Percentiles rank a stretch among this genome's conserved stretches.
These are phyloP conservation scores for Thereva unica DNA, from an alignment of 2,888 invertebrate species.

Conservation along the genomic window DNA sequence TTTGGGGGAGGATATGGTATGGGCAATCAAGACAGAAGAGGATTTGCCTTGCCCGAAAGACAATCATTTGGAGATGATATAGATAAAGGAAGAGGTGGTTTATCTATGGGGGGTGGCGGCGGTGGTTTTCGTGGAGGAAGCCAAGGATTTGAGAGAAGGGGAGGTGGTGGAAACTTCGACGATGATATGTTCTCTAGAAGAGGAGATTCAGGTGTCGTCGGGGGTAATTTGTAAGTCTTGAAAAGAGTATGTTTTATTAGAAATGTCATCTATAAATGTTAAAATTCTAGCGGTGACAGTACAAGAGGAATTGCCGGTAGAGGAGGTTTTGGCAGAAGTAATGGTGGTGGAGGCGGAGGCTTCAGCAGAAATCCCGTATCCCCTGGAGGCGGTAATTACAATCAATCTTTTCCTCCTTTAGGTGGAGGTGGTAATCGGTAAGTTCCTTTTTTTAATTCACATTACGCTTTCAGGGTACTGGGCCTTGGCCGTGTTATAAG, in stretches of 20 bases:
- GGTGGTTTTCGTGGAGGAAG: slow-evolving; percentile 31
- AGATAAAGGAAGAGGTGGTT: slow-evolving; percentile 44
- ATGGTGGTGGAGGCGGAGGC: slow-evolving; percentile 30
- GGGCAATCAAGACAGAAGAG: slow-evolving; percentile 43
- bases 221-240: slow-evolving; percentile 35
- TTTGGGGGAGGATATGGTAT: slow-evolving; percentile 38
- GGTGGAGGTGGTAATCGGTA: slow-evolving; percentile 50
- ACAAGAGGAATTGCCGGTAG: not conserved
- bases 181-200: slow-evolving; percentile 34
- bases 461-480: no score
- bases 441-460: slow-evolving; percentile 34
- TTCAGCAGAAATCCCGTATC: slow-evolving; percentile 37
- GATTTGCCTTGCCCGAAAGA: slow-evolving; percentile 43
- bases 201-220: slow-evolving; percentile 38
- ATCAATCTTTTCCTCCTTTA: slow-evolving; percentile 40
- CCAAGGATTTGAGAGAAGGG: slow-evolving; percentile 8
- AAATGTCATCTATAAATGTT: no score
- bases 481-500: no score
- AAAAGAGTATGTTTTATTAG: no score
- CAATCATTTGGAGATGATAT: slow-evolving; percentile 20
- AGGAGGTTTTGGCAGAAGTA: slow-evolving; percentile 28
- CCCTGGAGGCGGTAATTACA: slow-evolving; percentile 35
- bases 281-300: no score
- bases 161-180: slow-evolving; percentile 12
- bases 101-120: slow-evolving; percentile 38